phyloP scores from a whole-genome alignment of 2,888 invertebrate genomes.

The Chorisops tibialis region DNA sequence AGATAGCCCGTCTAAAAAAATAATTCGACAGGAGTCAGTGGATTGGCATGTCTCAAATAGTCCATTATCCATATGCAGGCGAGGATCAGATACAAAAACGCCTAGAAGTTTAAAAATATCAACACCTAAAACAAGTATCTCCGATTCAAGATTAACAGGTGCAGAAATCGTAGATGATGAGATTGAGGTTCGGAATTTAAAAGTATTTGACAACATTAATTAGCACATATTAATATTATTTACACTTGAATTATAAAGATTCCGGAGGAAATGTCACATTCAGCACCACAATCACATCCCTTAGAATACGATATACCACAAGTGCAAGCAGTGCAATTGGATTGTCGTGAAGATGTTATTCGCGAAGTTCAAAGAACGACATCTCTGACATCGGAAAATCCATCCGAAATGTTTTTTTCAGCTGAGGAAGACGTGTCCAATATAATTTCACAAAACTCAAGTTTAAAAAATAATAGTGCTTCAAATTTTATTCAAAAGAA shows the following conservation, averaged over 20 bases:
- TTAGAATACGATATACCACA: slow-evolving; percentile 48
- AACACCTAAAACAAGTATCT: slow-evolving; percentile 78
- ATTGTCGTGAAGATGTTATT: slow-evolving; percentile 44
- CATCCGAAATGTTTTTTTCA: slow-evolving; percentile 88
- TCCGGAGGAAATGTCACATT: slow-evolving; percentile 52
- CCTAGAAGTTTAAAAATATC: slow-evolving; percentile 52
- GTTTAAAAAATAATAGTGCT: slow-evolving; percentile 31
- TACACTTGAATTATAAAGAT: slow-evolving; percentile 38
- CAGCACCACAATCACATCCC: slow-evolving; percentile 51
- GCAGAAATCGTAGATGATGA: slow-evolving; percentile 64
- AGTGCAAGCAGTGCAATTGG: slow-evolving; percentile 33
- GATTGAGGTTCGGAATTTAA: slow-evolving; percentile 48
- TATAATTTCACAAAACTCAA: slow-evolving; percentile 47
- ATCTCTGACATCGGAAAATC: slow-evolving; percentile 85
- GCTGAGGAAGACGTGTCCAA: slow-evolving; percentile 80
- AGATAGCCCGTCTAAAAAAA: slow-evolving; percentile 58
- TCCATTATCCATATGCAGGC: slow-evolving; percentile 68
- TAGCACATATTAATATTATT: background rate
- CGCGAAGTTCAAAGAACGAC: slow-evolving; percentile 68
- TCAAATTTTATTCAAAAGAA: slow-evolving; percentile 39
- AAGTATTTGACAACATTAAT: too few relatives aligned
- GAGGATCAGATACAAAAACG: slow-evolving; percentile 51
- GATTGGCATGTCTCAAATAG: slow-evolving; percentile 47
- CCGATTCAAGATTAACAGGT: slow-evolving; percentile 79
- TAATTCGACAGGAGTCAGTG: slow-evolving; percentile 48